Conservation (phyloP, 2,113 vertebrate species). For the Athene cunicularia region DNA sequence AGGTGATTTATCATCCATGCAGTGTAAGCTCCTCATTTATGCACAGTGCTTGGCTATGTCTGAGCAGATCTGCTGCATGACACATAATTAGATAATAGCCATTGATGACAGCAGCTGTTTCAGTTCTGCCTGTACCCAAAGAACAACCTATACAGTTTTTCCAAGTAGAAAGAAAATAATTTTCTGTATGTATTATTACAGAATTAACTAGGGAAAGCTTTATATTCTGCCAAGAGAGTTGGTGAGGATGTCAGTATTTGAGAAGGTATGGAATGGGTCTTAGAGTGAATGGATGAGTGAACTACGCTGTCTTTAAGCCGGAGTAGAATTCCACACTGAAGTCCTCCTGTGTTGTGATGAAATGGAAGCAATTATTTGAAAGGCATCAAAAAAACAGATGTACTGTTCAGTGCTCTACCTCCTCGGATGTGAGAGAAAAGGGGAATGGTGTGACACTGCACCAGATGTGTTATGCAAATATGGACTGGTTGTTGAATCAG, state of each 20-base stretch:
- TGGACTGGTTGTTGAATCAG: background rate
- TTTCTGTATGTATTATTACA: background rate
- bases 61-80: background rate
- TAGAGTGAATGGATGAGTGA: background rate
- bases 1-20: background rate
- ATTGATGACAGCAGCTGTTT: constrained; percentile 18
- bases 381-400: background rate
- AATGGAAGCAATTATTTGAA: background rate
- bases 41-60: background rate
- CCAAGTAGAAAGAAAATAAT: background rate
- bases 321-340: background rate
- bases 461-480: rapidly evolving
- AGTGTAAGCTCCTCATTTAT: background rate
- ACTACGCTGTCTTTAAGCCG: background rate
- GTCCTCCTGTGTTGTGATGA: background rate
- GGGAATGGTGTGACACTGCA: background rate
- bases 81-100: constrained; percentile 36
- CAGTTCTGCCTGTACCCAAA: constrained; percentile 13
- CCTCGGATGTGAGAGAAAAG: background rate
- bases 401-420: background rate
- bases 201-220: background rate
- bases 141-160: background rate
- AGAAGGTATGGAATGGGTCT: background rate
- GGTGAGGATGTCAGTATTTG: background rate
- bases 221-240: background rate